These are phyloP conservation scores for Schizotus pectinicornis DNA, from an alignment of 2,888 invertebrate genomes.

Conservation along the genomic window DNA sequence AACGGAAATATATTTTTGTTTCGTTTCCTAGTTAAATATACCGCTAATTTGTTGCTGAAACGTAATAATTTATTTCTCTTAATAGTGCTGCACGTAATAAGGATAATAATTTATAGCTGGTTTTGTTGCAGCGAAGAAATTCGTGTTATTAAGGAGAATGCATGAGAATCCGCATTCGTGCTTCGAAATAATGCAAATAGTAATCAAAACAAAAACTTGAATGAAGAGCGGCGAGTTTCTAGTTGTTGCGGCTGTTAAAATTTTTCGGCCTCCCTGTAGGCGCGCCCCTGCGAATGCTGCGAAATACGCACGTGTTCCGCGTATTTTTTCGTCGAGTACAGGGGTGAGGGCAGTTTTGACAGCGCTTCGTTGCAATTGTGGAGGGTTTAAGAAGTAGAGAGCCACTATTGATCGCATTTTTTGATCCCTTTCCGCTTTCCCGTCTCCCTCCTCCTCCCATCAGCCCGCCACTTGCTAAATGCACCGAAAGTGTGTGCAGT, in stretches of 20 bases:
- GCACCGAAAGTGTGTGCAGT: slow-evolving; percentile 47
- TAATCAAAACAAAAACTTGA: background rate
- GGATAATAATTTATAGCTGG: slow-evolving; percentile 2
- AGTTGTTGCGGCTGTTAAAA: too few species aligned
- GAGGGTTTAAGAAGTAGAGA: slow-evolving; percentile 59
- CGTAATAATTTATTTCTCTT: slow-evolving; percentile 18
- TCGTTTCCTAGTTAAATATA: slow-evolving; percentile 29
- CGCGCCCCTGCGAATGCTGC: slow-evolving; percentile 4
- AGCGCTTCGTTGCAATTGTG: slow-evolving; percentile 60
- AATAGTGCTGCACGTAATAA: background rate
- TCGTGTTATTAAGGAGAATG: background rate
- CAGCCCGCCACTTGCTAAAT: slow-evolving; percentile 44
- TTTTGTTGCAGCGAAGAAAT: background rate
- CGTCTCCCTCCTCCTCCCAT: slow-evolving; percentile 41
- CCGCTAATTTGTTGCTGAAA: slow-evolving; percentile 26
- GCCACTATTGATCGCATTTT: slow-evolving; percentile 61
- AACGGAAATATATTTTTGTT: slow-evolving; percentile 14
- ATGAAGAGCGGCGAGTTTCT: too few species aligned
- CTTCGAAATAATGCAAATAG: background rate
- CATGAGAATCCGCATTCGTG: background rate
- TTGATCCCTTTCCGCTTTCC: slow-evolving; percentile 58
- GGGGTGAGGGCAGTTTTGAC: slow-evolving; percentile 55
- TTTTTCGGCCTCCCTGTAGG: slow-evolving; percentile 3
- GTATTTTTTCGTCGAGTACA: slow-evolving; percentile 10
- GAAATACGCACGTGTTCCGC: background rate